Conservation (phyloP, 2,113 vertebrate genomes). For the Chaetodon trifascialis region DNA sequence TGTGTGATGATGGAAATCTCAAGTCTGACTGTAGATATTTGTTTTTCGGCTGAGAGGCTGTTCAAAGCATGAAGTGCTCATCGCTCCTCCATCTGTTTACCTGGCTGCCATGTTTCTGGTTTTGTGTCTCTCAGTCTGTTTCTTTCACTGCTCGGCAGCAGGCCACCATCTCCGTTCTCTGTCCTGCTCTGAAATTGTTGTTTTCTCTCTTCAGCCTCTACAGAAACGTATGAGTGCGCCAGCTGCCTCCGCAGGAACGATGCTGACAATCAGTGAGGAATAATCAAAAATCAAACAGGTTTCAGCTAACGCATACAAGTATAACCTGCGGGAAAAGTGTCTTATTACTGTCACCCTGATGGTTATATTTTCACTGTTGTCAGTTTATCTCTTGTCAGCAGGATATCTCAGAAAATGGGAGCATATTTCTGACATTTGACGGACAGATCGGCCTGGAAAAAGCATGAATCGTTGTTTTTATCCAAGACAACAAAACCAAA, state of each 20-base stretch:
- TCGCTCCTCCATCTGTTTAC: constrained; percentile 41
- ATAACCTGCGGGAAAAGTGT: constrained; percentile 12
- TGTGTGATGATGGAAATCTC: background rate
- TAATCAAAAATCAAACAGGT: constrained; percentile 52
- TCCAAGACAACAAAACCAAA: background rate
- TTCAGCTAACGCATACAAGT: background rate
- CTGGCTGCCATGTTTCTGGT: constrained; percentile 29
- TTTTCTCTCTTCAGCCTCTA: constrained; percentile 7
- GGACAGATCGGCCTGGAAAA: background rate
- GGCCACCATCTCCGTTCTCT: constrained; percentile 36
- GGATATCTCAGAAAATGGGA: constrained; percentile 7
- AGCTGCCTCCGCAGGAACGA: constrained; percentile 25
- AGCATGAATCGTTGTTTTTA: background rate
- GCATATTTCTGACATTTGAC: constrained; percentile 10
- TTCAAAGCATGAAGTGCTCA: background rate
- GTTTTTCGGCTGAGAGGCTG: background rate
- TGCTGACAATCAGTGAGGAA: constrained; percentile 33
- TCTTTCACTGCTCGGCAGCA: constrained; percentile 34
- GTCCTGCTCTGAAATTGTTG: constrained; percentile 1
- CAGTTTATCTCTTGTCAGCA: constrained; percentile 16
- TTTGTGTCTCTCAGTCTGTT: constrained; percentile 22
- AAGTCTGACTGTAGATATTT: background rate
- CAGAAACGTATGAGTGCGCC: constrained; percentile 32
- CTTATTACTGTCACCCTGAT: constrained; percentile 15
- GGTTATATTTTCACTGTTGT: constrained; percentile 2